Evolutionary conservation across 2,113 vertebrate species (phyloP), one percentile per base, ranked within the genome.

Genomic region (Phaetusa simplex): DNA sequence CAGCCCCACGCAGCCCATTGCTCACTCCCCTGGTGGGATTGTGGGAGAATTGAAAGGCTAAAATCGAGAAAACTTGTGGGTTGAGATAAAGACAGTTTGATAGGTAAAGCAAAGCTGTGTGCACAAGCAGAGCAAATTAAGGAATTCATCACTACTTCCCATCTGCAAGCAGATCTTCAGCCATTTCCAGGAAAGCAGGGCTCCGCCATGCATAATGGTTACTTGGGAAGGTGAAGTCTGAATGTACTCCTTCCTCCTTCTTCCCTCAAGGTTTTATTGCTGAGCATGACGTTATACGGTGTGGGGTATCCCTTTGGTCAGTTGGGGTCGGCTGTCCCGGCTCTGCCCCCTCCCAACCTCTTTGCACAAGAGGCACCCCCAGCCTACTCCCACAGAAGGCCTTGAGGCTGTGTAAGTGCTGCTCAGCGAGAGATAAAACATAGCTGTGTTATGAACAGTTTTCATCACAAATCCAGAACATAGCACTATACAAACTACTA

Each of bases 171-270:
- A 76, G 50, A 22, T 55, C 17, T 56, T 56, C 50, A 40, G 61
- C 18, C 29, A 19, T 17, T 32, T 76, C 52, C 43, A 67, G 14
- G 43, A 67, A 66, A 77, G 62, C 61, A 77, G 52, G 8, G 32
- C 24, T 77, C 15, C 30, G 36, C 32, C 32, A 52, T 2, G 2
- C 5, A 2, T 36, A 78, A 59, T 3, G 4, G 36, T 36, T 52
- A 52, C 32, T 43, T 70, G 26, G 13, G 26, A 69, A 78, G 26
- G 36, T 0, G 0, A 77, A 74, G 14, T 21, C 17, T 2, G 1
- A 65, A 30, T 2, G 2, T 43, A 2, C 16, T 6, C 22, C 10
- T 53, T 43, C 40, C 12, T 55, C 5, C 27, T 56, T 23, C 67
- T 36, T 65, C 8, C 22, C 61, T 6, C 18, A 21, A 64, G 32